A percentile compares a stretch with the other conserved stretches of the same genome.
phyloP scores from a whole-genome alignment of 1,140 invertebrate genomes.

The Heterodera carotae region DNA sequence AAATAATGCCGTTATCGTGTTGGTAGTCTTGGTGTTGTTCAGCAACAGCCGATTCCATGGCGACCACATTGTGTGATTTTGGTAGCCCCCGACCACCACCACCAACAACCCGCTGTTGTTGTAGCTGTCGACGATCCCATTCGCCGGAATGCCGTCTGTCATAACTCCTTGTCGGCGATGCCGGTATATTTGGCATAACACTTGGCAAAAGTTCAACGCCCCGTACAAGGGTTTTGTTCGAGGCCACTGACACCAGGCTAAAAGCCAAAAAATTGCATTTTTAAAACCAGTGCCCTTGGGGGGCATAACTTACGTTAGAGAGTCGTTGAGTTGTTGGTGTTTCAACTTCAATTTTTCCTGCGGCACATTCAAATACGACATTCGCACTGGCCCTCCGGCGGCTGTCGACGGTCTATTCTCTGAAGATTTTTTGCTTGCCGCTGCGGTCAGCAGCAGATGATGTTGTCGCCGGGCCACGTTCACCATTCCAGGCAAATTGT shows the following conservation, averaged over 20 bases:
- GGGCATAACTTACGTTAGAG: too few species aligned
- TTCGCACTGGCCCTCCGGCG: background rate
- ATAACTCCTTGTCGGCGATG: background rate
- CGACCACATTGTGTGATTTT: conserved; percentile 5
- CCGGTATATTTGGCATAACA: conserved; percentile 46
- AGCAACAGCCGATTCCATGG: background rate
- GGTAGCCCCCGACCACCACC: background rate
- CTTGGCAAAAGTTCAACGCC: conserved; percentile 49
- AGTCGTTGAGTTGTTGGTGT: background rate
- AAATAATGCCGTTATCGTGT: background rate
- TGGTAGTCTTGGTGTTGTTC: background rate
- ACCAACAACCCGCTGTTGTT: too few species aligned
- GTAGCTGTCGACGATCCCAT: background rate
- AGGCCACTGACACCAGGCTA: too few species aligned
- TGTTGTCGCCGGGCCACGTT: conserved; percentile 11
- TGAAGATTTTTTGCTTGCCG: background rate
- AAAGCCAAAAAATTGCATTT: too few species aligned
- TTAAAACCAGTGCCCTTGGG: too few species aligned
- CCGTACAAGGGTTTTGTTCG: conserved; percentile 11
- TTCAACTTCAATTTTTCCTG: background rate
- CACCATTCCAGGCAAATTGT: conserved; percentile 6
- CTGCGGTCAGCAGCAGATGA: background rate
- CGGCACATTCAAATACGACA: background rate
- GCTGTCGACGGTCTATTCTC: background rate
- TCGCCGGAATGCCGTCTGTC: background rate